A percentile compares a stretch with the other conserved stretches of the same genome.
These are phyloP conservation scores for Ursus arctos DNA, from an alignment of 2,113 vertebrate genomes.

Conservation along the genomic window DNA sequence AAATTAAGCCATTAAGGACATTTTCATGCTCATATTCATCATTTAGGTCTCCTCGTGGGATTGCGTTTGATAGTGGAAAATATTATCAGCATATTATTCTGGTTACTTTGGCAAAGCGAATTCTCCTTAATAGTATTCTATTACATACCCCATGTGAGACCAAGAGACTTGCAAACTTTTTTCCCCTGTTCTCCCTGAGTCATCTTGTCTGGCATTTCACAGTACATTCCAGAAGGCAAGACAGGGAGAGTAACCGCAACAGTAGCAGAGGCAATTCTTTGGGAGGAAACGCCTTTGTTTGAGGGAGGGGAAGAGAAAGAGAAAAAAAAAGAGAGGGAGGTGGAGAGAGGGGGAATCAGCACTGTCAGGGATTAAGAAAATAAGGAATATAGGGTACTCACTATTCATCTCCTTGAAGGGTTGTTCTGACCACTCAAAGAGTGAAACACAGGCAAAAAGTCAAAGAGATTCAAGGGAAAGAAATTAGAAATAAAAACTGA, in stretches of 20 bases:
- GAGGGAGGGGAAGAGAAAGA: neutral
- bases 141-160: slow-evolving; percentile 63
- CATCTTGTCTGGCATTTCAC: slow-evolving; percentile 75
- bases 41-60: slow-evolving; percentile 36
- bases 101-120: slow-evolving; percentile 67
- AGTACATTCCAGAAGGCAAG: slow-evolving; percentile 64
- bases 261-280: slow-evolving; percentile 69
- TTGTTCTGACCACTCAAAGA: neutral
- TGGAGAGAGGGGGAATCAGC: too few relatives aligned
- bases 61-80: slow-evolving; percentile 79
- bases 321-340: neutral
- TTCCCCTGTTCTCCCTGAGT: slow-evolving; percentile 68
- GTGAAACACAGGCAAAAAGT: neutral
- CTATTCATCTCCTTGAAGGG: neutral
- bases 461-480: neutral
- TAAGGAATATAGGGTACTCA: neutral
- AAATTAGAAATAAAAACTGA: neutral
- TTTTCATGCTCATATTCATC: slow-evolving; percentile 47
- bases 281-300: slow-evolving; percentile 55
- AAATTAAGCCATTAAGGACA: slow-evolving; percentile 60
- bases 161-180: slow-evolving; percentile 43
- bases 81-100: slow-evolving; percentile 75
- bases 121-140: slow-evolving; percentile 69
- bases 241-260: slow-evolving; percentile 55
- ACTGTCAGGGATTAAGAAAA: neutral